phyloP scores from a whole-genome alignment of 2,113 vertebrate genomes.

The Amblyornis subalaris region DNA sequence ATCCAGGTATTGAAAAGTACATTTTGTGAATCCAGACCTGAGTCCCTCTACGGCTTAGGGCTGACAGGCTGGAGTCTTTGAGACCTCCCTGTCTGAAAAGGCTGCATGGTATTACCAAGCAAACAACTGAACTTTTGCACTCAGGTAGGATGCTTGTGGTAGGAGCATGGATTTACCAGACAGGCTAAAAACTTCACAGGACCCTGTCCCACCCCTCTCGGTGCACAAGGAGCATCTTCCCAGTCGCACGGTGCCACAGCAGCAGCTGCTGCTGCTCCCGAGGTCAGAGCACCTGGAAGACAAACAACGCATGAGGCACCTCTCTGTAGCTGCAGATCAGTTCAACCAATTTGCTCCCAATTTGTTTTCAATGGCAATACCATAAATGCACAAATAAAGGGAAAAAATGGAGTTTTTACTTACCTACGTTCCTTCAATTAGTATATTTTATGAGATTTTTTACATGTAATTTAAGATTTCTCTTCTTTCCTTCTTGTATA shows the following conservation, averaged over 20 bases:
- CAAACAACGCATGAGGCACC: fast-evolving
- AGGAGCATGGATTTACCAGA: background rate
- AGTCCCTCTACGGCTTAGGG: background rate
- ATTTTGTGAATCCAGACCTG: background rate
- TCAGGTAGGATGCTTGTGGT: background rate
- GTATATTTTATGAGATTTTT: background rate
- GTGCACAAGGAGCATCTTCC: background rate
- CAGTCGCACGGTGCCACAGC: background rate
- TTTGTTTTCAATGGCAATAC: background rate
- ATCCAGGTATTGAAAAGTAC: background rate
- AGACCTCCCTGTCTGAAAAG: background rate
- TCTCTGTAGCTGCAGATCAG: background rate
- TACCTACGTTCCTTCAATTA: slow-evolving; percentile 46
- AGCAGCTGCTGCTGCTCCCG: background rate
- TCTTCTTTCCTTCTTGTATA: background rate
- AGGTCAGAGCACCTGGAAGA: background rate
- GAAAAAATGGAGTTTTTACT: slow-evolving; percentile 49
- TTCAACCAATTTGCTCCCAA: background rate
- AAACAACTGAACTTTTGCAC: background rate
- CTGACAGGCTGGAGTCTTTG: background rate
- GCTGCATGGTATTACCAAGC: background rate
- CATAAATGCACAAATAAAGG: background rate
- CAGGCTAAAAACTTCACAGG: background rate
- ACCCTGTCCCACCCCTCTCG: background rate
- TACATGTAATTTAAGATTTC: background rate